A percentile compares a stretch with the other conserved stretches of the same genome.
phyloP scores from a whole-genome alignment of 2,888 invertebrate genomes.

The Drosophila colorata region DNA sequence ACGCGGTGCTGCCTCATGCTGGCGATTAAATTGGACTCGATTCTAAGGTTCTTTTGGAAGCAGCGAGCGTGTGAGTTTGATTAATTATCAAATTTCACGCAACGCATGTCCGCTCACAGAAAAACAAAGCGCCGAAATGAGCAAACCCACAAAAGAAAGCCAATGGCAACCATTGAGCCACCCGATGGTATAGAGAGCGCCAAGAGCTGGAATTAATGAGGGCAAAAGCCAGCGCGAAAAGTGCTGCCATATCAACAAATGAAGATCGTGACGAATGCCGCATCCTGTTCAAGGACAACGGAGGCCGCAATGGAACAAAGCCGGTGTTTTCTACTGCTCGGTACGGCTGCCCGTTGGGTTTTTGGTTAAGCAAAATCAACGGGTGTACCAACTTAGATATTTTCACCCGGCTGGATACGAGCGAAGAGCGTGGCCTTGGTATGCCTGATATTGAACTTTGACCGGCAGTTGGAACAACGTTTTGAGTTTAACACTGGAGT shows the following conservation, averaged over 20 bases:
- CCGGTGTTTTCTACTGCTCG: constrained; percentile 69
- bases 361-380: constrained; percentile 73
- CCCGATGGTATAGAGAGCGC: constrained; percentile 47
- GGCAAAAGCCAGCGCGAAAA: constrained; percentile 76
- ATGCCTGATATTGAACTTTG: no score
- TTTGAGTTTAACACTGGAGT: no score
- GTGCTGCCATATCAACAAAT: constrained; percentile 27
- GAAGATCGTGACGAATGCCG: constrained; percentile 62
- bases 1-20: constrained; percentile 19
- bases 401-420: constrained; percentile 63
- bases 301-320: constrained; percentile 71
- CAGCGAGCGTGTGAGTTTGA: constrained; percentile 81
- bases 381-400: constrained; percentile 54
- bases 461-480: neutral
- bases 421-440: constrained; percentile 43
- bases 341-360: constrained; percentile 66
- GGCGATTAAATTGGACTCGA: constrained; percentile 6
- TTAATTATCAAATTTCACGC: constrained; percentile 85
- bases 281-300: constrained; percentile 71
- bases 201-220: constrained; percentile 72
- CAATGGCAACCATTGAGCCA: constrained; percentile 47
- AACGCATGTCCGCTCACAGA: constrained; percentile 72
- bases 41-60: constrained; percentile 10
- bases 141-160: constrained; percentile 41
- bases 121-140: constrained; percentile 38